Evolutionary conservation across 1,140 invertebrate genomes (phyloP), one percentile per base, ranked within the genome.

Genomic region (Pseudomyrmex dendroicus): DNA sequence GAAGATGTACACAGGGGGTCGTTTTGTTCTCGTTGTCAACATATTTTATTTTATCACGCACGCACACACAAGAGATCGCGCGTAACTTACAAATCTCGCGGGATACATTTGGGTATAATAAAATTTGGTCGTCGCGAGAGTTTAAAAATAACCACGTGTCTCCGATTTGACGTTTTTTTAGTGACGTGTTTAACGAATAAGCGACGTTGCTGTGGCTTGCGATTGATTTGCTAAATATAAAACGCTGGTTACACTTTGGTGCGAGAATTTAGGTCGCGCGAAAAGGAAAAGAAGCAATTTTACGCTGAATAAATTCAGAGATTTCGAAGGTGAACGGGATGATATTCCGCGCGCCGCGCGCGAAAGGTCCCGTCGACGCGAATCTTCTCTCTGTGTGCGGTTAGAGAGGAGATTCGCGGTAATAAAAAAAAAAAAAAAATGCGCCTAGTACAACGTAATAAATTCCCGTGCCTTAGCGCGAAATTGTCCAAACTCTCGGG

Each of bases 191-290:
- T 72, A 59, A 80, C 9, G 66, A 70, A 59, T 10, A 17, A 59
- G 35, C 66, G 54, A 56, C n/a, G 25, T 70, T 46, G 9, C 44
- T 48, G 35, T 35, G n/a, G 44, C 64, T 59, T 59, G 13, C 66
- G 44, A 80, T 80, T 80, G 76, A 72, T 80, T 80, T 57, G n/a
- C 44, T 80, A 80, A 80, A 80, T 80, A 80, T 70, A 80, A 35
- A 35, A 59, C 52, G 52, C 5, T 35, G 50, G 35, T 70, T 78
- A 25, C 44, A 48, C 57, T 35, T 78, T 15, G 54, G n/a, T 61
- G 61, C 61, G 44, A 64, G 64, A 44, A 76, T 76, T 64, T 64
- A 48, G 76, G 76, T 80, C 76, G 76, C 70, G 57, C 59, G 50
- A 8, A 52, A 22, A 59, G 54, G 46, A n/a, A 15, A 35, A 35